Evolutionary conservation across 2,888 invertebrate genomes (phyloP), one percentile per base, ranked within the genome.

Genomic region (Euplagia quadripunctaria): DNA sequence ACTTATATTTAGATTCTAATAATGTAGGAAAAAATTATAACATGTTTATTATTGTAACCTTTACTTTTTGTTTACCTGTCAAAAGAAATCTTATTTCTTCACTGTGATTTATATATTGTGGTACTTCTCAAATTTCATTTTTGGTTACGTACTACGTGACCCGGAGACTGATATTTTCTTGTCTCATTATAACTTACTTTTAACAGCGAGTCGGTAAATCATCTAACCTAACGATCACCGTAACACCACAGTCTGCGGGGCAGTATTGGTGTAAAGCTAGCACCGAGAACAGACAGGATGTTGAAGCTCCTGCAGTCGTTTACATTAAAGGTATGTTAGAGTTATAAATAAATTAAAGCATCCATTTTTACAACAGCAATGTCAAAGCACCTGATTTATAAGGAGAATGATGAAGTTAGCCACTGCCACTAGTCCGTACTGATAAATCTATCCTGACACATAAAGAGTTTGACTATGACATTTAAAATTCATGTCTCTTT

Each of bases 191-290:
- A 8, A 7, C 2, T 16, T 49, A 9, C 31, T 61, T 31, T 7
- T 42, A 72, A 49, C 88, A 97, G 97, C 91, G 97, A 77, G 97
- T 98, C n/a, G 97, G 98, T 70, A 97, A 97, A 65, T 97, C 97
- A 16, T 94, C 98, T 0, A 98, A 98, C 89, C 94, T 98, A 75
- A 98, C 98, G 4, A 94, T 99, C 51, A 96, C 97, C 14, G 98
- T 98, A 31, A 97, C 97, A 71, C 96, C 97, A 6, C 97, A 97
- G 74, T 97, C 98, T 0, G 97, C 98, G 0, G 99, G 99, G 0
- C 97, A 98, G 73, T 99, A 99, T 90, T 98, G 97, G 92, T 99
- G 99, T 93, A 97, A 98, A 87, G 99, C 99, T 0, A 97, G 97
- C 77, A 98, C 98, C 4, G 97, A 97, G 16, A 98, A 98, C 6